Percentiles rank a stretch among this genome's conserved stretches.
Evolutionary conservation across 2,888 invertebrate species (phyloP).

Genomic region (Eugnorisma glareosa): DNA sequence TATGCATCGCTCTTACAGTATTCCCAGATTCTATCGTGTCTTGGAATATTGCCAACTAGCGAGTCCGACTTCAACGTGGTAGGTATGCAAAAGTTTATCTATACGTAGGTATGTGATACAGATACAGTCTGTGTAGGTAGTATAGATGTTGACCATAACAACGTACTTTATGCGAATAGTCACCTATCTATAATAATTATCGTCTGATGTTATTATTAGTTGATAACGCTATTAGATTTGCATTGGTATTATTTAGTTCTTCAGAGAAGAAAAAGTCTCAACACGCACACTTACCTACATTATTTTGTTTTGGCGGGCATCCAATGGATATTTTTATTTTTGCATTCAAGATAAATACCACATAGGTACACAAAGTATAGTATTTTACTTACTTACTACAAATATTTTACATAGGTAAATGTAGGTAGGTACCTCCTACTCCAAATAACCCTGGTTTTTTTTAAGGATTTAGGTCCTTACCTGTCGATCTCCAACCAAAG

Average conservation of each 20-base stretch:
- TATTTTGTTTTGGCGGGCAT: conserved; percentile 31
- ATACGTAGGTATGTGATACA: conserved; percentile 3
- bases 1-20: conserved; percentile 30
- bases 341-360: conserved; percentile 18
- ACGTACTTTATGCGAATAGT: background rate
- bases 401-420: too few relatives aligned
- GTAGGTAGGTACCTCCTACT: background rate
- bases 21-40: conserved; percentile 17
- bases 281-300: background rate
- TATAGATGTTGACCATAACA: conserved; percentile 8
- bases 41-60: conserved; percentile 41
- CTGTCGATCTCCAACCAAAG: background rate
- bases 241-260: background rate
- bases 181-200: background rate
- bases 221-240: conserved; percentile 14
- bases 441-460: background rate
- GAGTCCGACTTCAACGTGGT: background rate
- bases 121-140: too few relatives aligned
- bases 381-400: background rate
- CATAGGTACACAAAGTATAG: conserved; percentile 4
- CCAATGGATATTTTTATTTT: conserved; percentile 35
- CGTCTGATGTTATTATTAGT: conserved; percentile 18
- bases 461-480: background rate
- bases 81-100: background rate
- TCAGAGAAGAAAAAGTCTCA: conserved; percentile 1